Base-by-base conservation (phyloP, 2,888 invertebrate genomes). In the Lagria hirta region DNA sequence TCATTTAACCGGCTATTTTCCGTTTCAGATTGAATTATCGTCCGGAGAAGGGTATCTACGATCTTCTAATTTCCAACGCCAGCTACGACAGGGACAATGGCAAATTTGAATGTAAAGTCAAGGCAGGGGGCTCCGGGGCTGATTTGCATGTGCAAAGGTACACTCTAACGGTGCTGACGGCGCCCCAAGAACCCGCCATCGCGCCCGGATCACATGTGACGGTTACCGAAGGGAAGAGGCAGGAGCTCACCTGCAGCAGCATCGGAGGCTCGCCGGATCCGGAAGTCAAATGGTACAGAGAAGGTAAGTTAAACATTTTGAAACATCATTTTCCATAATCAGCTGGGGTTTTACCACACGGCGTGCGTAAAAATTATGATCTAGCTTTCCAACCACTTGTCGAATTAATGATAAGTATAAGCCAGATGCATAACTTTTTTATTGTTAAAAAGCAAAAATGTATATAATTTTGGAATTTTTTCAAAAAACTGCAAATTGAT, bases 51-150 rank as follows among this genome's bases (percentile, higher is more conserved):
- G 94, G 95, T 45, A 80, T 83, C 21, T 96, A 94, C 76, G 93
- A 95, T 74, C 78, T 96, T 61, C 79, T 86, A 70, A 92, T 96
- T 62, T 81, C 84, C 52, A 90, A 89, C 69, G 90, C 93, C 29
- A 87, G 89, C 33, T 95, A 93, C 75, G 89, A 86, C 66, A 79
- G 88, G 11, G 94, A 92, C 76, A 93, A 93, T 72, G 94, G 92
- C 36, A 82, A 84, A 62, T 95, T 92, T 76, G 92, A 90, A 74
- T 96, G 94, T 73, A 85, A 86, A 61, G 84, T 86, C 63, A 90
- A 85, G 76, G 90, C 83, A 49, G 85, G 80, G 60, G 91, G 86
- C 53, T 88, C 88, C 14, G 91, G 91, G 24, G 80, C 81, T 49
- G 87, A 87, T 70, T 77, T 91, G 58, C 90, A 91, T 74, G 84